A percentile compares a stretch with the other conserved stretches of the same genome.
Conservation (phyloP, 2,888 invertebrate genomes). For the Nemoura dubitans region DNA sequence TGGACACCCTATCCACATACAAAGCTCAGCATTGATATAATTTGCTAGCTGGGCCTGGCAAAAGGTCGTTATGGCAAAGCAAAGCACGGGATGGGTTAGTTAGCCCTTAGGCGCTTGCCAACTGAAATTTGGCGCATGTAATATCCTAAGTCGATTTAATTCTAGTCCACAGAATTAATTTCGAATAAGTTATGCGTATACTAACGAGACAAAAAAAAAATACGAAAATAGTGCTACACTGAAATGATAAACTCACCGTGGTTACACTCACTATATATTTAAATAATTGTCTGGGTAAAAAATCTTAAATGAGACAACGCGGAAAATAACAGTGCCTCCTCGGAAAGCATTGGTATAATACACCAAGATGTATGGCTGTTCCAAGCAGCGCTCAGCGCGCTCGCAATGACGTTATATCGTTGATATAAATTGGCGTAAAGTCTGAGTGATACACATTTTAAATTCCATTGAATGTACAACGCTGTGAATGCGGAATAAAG, state of each 20-base stretch:
- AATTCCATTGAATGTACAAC: neutral
- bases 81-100: neutral
- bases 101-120: neutral
- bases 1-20: neutral
- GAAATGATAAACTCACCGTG: neutral
- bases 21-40: neutral
- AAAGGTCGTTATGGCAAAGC: neutral
- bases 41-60: neutral
- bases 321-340: neutral
- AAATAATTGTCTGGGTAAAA: neutral
- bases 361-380: neutral
- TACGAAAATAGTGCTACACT: neutral
- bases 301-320: neutral
- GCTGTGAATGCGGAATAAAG: neutral
- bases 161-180: neutral
- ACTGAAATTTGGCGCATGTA: neutral
- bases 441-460: constrained; percentile 7
- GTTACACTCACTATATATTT: neutral
- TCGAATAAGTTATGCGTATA: neutral
- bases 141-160: neutral
- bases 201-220: neutral
- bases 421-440: constrained; percentile 25
- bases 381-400: neutral
- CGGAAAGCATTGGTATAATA: neutral
- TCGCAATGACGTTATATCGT: constrained; percentile 17